These are phyloP conservation scores for Orthonevra nobilis DNA, from an alignment of 2,888 invertebrate species.

Conservation along the genomic window DNA sequence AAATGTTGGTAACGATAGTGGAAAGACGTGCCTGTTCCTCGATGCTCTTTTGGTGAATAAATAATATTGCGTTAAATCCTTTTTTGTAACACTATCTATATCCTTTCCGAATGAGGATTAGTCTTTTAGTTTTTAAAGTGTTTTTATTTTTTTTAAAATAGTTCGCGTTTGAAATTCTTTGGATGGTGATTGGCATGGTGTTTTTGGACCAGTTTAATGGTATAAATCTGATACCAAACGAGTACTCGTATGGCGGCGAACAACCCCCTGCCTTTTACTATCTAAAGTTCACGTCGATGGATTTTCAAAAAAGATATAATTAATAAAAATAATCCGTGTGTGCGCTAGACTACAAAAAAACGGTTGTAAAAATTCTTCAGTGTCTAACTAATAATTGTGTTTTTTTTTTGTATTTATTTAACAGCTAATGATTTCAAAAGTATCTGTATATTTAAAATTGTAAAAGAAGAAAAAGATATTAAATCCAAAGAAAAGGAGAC, in stretches of 20 bases:
- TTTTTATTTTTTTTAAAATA: not conserved
- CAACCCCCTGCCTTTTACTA: not conserved
- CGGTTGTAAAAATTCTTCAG: constrained; percentile 7
- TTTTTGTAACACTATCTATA: not conserved
- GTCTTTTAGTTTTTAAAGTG: not conserved
- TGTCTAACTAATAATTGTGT: constrained; percentile 18
- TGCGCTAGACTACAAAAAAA: constrained; percentile 10
- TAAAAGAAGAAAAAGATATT: constrained; percentile 11
- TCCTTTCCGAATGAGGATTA: not conserved
- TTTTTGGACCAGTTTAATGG: not conserved
- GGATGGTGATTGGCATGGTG: not conserved
- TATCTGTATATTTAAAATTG: constrained; percentile 1
- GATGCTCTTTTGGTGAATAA: constrained; percentile 67
- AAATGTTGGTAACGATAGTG: constrained; percentile 80
- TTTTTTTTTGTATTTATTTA: constrained; percentile 7
- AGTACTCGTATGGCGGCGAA: too few relatives aligned
- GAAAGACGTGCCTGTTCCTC: constrained; percentile 78
- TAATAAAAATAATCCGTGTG: constrained; percentile 19
- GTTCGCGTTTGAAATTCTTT: too few relatives aligned
- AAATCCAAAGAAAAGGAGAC: constrained; percentile 1
- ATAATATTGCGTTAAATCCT: not conserved
- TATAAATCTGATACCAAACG: constrained; percentile 7
- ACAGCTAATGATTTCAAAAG: constrained; percentile 23
- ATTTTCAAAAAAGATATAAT: constrained; percentile 8
- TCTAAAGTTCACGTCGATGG: constrained; percentile 1